Conservation (phyloP, 2,113 vertebrate genomes). For the Sula dactylatra region DNA sequence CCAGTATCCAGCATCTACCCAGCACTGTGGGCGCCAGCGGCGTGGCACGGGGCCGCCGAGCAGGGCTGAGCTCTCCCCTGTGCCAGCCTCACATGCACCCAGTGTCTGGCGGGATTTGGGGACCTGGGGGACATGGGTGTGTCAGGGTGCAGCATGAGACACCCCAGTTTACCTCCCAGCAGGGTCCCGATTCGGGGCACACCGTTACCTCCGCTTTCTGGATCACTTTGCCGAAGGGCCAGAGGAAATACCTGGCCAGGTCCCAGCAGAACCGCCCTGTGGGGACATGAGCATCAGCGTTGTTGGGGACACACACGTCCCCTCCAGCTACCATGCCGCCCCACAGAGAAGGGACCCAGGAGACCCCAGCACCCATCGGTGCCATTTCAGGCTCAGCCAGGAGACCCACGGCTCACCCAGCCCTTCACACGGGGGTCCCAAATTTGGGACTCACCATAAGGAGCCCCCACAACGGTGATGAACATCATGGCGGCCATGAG, state of each 20-base stretch:
- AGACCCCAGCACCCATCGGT: fast-evolving
- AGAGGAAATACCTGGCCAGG: constrained; percentile 79
- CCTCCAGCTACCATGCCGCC: neutral
- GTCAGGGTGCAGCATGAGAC: fast-evolving
- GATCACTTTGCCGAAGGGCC: constrained; percentile 85
- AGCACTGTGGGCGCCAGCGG: neutral
- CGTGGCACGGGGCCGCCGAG: neutral
- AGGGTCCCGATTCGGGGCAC: fast-evolving
- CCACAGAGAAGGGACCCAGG: neutral
- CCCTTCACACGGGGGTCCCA: fast-evolving
- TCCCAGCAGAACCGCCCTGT: constrained; percentile 76
- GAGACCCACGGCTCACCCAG: neutral
- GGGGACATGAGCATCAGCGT: neutral
- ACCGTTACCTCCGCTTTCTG: constrained; percentile 51
- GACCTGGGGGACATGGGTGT: neutral
- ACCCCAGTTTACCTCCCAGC: fast-evolving
- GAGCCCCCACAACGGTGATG: constrained; percentile 71
- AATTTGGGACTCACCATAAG: constrained; percentile 76
- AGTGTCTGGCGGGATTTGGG: neutral
- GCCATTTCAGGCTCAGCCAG: neutral
- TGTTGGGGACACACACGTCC: neutral
- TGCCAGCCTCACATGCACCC: constrained; percentile 6
- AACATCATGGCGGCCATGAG: constrained; percentile 80
- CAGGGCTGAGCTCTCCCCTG: constrained; percentile 55
- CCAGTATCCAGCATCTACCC: constrained; percentile 56